Percentiles rank a stretch among this genome's conserved stretches.
Evolutionary conservation across 2,113 vertebrate genomes (phyloP).

Genomic region (Cololabis saira): DNA sequence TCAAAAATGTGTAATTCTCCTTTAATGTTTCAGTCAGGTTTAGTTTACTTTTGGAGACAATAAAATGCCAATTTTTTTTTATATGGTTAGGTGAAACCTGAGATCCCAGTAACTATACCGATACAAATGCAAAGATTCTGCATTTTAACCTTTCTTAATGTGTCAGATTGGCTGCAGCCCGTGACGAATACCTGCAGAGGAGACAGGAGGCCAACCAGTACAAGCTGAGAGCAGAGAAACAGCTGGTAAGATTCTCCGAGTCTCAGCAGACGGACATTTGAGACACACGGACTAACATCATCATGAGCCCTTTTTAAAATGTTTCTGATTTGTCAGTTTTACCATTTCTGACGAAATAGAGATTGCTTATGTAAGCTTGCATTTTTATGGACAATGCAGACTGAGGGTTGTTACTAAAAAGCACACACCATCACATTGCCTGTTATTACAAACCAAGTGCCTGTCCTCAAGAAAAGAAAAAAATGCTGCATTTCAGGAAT

Average conservation of each 20-base stretch:
- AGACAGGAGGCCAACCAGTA: constrained; percentile 87
- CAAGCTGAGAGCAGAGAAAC: constrained; percentile 92
- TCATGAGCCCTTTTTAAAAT: not conserved
- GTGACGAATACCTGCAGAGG: constrained; percentile 87
- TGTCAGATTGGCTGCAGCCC: constrained; percentile 79
- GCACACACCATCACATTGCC: too few relatives aligned
- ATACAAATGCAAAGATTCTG: not conserved
- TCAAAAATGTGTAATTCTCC: not conserved
- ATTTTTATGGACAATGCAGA: not conserved
- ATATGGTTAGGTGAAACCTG: not conserved
- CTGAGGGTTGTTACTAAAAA: not conserved
- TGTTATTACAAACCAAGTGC: too few relatives aligned
- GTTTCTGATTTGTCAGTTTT: not conserved
- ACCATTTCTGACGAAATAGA: not conserved
- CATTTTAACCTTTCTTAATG: not conserved
- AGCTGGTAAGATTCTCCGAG: constrained; percentile 85
- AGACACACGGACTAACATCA: not conserved
- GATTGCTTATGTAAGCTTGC: not conserved
- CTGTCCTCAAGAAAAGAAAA: too few relatives aligned
- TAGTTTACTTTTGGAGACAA: not conserved
- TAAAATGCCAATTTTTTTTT: not conserved
- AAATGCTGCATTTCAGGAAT: too few relatives aligned
- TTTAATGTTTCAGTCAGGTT: not conserved
- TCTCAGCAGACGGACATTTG: not conserved
- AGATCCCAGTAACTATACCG: not conserved